These are phyloP conservation scores for Eleutherodactylus coqui DNA, from an alignment of 2,797 vertebrate species.

Conservation along the genomic window DNA sequence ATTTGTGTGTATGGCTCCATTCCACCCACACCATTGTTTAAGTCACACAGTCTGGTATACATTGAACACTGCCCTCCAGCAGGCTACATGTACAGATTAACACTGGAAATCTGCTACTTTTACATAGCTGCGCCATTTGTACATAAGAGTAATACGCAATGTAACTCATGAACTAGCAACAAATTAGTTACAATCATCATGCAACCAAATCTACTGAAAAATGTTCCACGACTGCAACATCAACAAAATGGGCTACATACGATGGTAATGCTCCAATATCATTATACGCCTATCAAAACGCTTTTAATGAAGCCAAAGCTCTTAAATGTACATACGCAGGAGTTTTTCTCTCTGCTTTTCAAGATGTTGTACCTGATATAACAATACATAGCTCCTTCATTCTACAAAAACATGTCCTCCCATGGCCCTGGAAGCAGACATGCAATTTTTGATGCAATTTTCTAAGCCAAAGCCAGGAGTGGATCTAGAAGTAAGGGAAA, in stretches of 20 bases:
- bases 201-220: neutral
- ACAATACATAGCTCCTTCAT: neutral
- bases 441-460: too few relatives aligned
- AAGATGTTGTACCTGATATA: too few relatives aligned
- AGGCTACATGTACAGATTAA: slow-evolving; percentile 28
- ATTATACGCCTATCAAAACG: neutral
- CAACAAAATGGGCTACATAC: neutral
- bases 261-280: too few relatives aligned
- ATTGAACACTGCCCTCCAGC: slow-evolving; percentile 43
- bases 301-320: neutral
- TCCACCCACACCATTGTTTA: slow-evolving; percentile 54
- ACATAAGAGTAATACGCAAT: neutral
- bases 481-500: too few relatives aligned
- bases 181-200: neutral
- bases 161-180: neutral
- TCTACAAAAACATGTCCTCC: neutral
- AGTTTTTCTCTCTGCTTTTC: neutral
- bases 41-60: slow-evolving; percentile 44
- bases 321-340: neutral
- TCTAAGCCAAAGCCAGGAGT: too few relatives aligned
- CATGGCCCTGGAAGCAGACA: neutral
- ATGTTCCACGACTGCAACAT: neutral
- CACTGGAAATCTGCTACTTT: neutral
- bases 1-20: slow-evolving; percentile 46
- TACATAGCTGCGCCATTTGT: neutral